These are phyloP conservation scores for Siderastrea siderea DNA, from an alignment of 92 coral and sea anemone species.

Conservation along the genomic window DNA sequence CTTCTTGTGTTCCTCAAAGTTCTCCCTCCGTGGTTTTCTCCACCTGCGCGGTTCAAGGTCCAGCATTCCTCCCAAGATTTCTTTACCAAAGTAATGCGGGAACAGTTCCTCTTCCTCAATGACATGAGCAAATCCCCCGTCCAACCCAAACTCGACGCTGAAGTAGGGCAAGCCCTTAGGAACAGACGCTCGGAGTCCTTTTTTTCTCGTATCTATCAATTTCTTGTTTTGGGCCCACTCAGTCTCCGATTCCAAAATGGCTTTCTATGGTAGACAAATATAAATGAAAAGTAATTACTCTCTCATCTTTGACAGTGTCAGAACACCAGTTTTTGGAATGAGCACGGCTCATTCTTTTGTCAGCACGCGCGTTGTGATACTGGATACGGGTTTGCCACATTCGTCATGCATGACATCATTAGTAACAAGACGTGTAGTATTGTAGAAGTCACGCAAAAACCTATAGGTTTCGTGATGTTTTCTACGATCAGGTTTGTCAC, in stretches of 20 bases:
- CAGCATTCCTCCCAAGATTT: constrained; percentile 98
- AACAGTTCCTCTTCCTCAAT: constrained; percentile 94
- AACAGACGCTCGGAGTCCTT: constrained; percentile 84
- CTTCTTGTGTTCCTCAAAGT: constrained; percentile 95
- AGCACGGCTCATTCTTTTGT: too few species aligned
- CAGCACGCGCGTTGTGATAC: too few species aligned
- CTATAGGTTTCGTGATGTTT: too few species aligned
- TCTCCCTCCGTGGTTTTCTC: constrained; percentile 94
- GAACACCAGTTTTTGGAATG: too few species aligned
- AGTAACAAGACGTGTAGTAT: too few species aligned
- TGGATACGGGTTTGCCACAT: too few species aligned
- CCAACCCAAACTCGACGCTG: constrained; percentile 97
- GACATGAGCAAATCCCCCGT: constrained; percentile 99
- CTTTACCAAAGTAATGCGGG: constrained; percentile 98
- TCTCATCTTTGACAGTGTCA: too few species aligned
- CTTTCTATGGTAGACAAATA: constrained; percentile 78
- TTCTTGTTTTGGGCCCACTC: constrained; percentile 99
- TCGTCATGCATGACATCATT: too few species aligned
- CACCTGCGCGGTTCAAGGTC: constrained; percentile 95
- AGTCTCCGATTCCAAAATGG: constrained; percentile 92
- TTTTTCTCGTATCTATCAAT: constrained; percentile 90
- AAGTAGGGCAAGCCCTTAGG: constrained; percentile 98
- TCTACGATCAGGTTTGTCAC: too few species aligned
- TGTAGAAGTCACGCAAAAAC: too few species aligned
- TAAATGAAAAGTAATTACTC: background rate